These are phyloP conservation scores for Cephalotes varians DNA, from an alignment of 2,888 invertebrate species.

Conservation along the genomic window DNA sequence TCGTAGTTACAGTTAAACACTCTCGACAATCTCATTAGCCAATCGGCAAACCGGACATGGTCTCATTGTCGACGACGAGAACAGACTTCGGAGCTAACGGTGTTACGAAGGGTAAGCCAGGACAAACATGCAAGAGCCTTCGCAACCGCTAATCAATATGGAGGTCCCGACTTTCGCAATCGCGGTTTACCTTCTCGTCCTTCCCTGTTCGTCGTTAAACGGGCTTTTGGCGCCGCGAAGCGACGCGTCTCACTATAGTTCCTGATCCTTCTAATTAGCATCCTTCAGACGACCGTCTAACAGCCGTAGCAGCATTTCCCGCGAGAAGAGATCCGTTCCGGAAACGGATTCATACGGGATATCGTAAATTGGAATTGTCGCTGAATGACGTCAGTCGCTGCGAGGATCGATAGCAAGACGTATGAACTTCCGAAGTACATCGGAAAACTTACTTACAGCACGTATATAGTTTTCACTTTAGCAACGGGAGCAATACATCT, in stretches of 20 bases:
- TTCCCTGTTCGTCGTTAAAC: conserved; percentile 29
- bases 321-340: neutral
- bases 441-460: conserved; percentile 67
- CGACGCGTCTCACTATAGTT: conserved; percentile 17
- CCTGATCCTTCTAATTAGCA: conserved; percentile 49
- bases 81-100: conserved; percentile 67
- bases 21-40: conserved; percentile 52
- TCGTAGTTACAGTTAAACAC: conserved; percentile 6
- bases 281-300: conserved; percentile 34
- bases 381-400: neutral
- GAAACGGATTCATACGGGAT: neutral
- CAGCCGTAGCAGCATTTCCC: conserved; percentile 6
- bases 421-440: conserved; percentile 53
- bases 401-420: conserved; percentile 52
- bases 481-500: conserved; percentile 61
- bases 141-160: conserved; percentile 71
- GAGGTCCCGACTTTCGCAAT: conserved; percentile 63
- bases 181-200: conserved; percentile 55
- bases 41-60: conserved; percentile 60
- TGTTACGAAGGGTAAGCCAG: conserved; percentile 65
- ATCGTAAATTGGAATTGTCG: conserved; percentile 17
- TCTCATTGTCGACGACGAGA: conserved; percentile 63
- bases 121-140: conserved; percentile 66
- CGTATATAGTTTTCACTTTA: conserved; percentile 68
- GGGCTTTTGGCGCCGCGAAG: conserved; percentile 44